Evolutionary conservation across 2,113 vertebrate genomes (phyloP), one percentile per base, ranked within the genome.

Genomic region (Thunnus thynnus): DNA sequence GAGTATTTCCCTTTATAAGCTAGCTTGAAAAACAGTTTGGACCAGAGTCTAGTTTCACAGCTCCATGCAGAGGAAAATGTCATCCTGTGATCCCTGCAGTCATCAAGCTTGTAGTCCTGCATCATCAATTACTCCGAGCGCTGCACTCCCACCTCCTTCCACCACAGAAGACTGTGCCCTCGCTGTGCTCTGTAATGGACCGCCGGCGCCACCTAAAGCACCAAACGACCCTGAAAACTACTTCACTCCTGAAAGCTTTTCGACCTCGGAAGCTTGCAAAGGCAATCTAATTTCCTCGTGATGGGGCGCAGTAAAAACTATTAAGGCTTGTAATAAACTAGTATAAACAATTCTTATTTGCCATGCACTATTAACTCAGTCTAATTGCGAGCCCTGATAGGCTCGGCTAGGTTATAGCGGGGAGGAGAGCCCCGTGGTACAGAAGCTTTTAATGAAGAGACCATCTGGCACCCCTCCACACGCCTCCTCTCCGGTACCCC

Each of bases 311-410:
- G 89, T 93, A 90, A 90, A 93, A 93, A 88, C 93, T 91, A 94
- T 94, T 93, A 93, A 86, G 86, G 86, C 89, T 92, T 91, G 88
- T 91, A 93, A 95, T 94, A 93, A 94, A 93, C 89, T 81, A 88
- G 89, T 91, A 93, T 93, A 92, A 94, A 93, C 92, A 88, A 88
- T 91, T 94, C 92, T 92, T 86, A 93, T 91, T 92, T 90, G 90
- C 89, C 86, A 93, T 36, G 94, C 92, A 73, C 91, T 91, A 93
- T 94, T 94, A 94, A 94, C 89, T 88, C 83, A 46, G 76, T 78
- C 90, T 93, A 93, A 94, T 92, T 91, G 92, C 73, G 70, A 67
- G 71, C 44, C 77, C 89, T 89, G 91, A 91, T 92, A 90, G 90
- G 86, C 92, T 86, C 83, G 41, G 80, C 80, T 88, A 87, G 80